Evolutionary conservation across 2,888 invertebrate genomes (phyloP), one percentile per base, ranked within the genome.

Genomic region (Catonia carolina): DNA sequence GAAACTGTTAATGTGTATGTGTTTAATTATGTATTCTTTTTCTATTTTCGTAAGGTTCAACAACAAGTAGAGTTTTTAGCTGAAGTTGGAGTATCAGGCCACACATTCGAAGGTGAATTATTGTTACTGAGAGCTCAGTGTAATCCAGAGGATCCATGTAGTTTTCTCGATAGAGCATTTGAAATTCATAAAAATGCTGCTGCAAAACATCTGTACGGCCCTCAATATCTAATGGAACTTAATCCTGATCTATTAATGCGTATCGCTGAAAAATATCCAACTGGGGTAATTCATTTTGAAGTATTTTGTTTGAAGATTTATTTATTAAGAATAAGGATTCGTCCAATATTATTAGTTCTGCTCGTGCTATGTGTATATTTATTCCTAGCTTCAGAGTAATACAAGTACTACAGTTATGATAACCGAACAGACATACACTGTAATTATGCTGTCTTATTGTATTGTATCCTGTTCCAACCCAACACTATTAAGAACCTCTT

Each of bases 211-310:
- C 81, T 86, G 0, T 89, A 86, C 67, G 89, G 93, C 15, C 77
- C 84, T 20, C 76, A 79, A 5, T 93, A 92, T 71, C 77, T 92
- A 41, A 78, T 79, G 60, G 73, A 77, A 49, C 75, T 97, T 48
- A 89, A 97, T 74, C 90, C 94, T 1, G 89, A 92, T 72, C 88
- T 96, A 68, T 75, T 94, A 55, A 70, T 94, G 12, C 84, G 87
- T 65, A 78, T 94, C 12, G 84, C 85, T 50, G 81, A 82, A 58
- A 86, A 89, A 67, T 85, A 87, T 67, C 78, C 92, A 58, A 78
- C 82, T 55, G 86, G 86, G 67, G 76, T 66, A 56, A 62, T 58
- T 61, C 10, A 33, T 14, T 22, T 27, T 27, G 8, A 8, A 6
- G 8, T 27, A 27, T 6, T 27, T n/a, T n/a, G n/a, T n/a, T n/a